Evolutionary conservation across 92 coral and sea anemone species (phyloP).

Genomic region (Paragorgia papillata): DNA sequence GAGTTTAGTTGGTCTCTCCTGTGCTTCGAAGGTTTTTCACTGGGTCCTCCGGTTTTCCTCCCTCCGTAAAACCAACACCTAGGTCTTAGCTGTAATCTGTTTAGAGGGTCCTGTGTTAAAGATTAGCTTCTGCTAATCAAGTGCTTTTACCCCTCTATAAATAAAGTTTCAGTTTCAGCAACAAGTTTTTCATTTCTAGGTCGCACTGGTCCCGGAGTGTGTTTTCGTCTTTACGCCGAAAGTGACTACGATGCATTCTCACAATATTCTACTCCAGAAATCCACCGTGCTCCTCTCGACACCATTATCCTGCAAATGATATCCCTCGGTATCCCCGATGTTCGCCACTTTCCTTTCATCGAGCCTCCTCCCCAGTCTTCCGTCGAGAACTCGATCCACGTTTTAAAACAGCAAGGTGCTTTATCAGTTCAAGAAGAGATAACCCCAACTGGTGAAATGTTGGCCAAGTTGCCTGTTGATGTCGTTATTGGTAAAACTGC

Average conservation of each 20-base stretch:
- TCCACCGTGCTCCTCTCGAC: constrained; percentile 91
- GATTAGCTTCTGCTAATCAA: no score
- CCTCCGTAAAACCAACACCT: no score
- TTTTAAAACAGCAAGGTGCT: constrained; percentile 93
- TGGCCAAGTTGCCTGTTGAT: constrained; percentile 94
- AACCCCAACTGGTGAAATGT: constrained; percentile 84
- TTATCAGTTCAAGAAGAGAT: constrained; percentile 72
- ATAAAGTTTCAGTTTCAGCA: not conserved
- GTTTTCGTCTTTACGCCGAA: constrained; percentile 90
- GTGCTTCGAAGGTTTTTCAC: no score
- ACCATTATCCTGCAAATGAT: constrained; percentile 92
- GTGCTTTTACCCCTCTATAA: no score
- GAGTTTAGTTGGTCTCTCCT: no score
- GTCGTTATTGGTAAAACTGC: constrained; percentile 93
- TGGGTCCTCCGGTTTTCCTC: no score
- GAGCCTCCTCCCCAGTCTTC: constrained; percentile 94
- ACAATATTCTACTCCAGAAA: constrained; percentile 97
- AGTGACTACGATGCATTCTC: constrained; percentile 95
- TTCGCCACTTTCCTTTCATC: constrained; percentile 88
- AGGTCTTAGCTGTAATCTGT: no score
- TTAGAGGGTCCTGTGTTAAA: no score
- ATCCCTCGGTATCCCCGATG: constrained; percentile 81
- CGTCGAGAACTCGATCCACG: constrained; percentile 87
- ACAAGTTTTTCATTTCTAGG: constrained; percentile 50
- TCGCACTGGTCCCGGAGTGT: constrained; percentile 99